These are phyloP conservation scores for Cryptotermes secundus DNA, from an alignment of 1,140 invertebrate genomes.

Conservation along the genomic window DNA sequence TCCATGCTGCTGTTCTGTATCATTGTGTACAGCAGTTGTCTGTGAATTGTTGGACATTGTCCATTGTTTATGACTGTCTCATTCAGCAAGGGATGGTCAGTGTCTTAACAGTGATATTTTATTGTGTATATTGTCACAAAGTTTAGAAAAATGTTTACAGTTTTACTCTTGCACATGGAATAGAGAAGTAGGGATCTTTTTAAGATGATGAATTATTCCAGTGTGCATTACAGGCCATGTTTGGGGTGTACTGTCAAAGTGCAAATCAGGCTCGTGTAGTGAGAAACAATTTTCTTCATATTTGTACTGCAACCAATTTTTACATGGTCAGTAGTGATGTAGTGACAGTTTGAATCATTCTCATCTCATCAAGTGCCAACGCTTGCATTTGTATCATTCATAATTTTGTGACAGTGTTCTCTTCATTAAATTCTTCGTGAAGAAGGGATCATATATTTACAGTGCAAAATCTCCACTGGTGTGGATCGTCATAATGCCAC, in stretches of 20 bases:
- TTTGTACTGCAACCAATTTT: neutral
- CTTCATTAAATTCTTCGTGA: neutral
- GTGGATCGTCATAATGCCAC: conserved; percentile 13
- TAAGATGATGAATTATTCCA: conserved; percentile 1
- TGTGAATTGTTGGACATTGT: neutral
- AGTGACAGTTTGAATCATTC: neutral
- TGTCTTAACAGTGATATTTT: conserved; percentile 2
- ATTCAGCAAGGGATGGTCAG: neutral
- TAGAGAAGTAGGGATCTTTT: neutral
- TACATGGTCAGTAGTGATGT: neutral
- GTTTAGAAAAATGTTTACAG: conserved; percentile 15
- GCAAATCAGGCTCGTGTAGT: neutral
- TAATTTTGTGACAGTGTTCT: neutral
- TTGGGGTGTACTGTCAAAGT: neutral
- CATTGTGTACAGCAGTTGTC: neutral
- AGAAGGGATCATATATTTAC: conserved; percentile 3
- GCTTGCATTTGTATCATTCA: conserved; percentile 21
- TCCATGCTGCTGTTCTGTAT: neutral
- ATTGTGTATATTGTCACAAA: conserved; percentile 7
- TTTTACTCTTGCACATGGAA: conserved; percentile 19
- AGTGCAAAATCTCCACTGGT: neutral
- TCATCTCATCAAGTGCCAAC: conserved; percentile 25
- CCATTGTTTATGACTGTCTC: conserved; percentile 1
- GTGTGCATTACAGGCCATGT: neutral
- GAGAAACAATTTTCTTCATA: neutral